phyloP scores from a whole-genome alignment of 2,113 vertebrate genomes.

The Carassius carassius region DNA sequence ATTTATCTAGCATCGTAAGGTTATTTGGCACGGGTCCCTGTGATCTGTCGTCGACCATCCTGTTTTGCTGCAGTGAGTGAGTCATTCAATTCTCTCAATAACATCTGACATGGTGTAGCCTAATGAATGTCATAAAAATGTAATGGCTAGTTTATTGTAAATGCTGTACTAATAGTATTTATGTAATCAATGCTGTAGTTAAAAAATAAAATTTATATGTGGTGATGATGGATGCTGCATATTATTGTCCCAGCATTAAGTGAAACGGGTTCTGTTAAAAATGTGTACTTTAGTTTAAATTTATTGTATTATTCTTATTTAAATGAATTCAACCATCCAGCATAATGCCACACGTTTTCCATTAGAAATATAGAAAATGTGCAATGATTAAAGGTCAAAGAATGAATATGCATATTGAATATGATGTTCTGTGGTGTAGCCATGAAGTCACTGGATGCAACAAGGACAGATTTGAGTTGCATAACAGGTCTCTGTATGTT shows the following conservation, averaged over 20 bases:
- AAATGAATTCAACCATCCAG: neutral
- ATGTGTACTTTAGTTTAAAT: neutral
- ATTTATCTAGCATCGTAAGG: neutral
- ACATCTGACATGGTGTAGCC: neutral
- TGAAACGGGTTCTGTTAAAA: neutral
- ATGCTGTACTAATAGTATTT: neutral
- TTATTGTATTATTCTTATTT: neutral
- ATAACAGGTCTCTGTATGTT: slow-evolving; percentile 10
- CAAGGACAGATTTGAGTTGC: slow-evolving; percentile 16
- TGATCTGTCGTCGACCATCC: slow-evolving; percentile 13
- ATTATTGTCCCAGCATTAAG: neutral
- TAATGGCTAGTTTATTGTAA: neutral
- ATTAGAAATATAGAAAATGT: neutral
- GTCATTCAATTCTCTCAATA: slow-evolving; percentile 59
- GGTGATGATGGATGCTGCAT: no score
- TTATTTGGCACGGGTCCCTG: slow-evolving; percentile 1
- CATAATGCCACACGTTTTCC: neutral
- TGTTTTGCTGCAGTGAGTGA: slow-evolving; percentile 67
- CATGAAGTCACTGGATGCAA: neutral
- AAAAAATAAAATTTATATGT: neutral
- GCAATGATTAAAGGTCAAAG: neutral
- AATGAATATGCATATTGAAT: neutral
- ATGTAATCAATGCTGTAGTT: neutral
- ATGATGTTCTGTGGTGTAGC: neutral
- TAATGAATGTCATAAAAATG: neutral